Base-by-base conservation (phyloP, 2,797 vertebrate species). In the Periophthalmus magnuspinnatus region DNA sequence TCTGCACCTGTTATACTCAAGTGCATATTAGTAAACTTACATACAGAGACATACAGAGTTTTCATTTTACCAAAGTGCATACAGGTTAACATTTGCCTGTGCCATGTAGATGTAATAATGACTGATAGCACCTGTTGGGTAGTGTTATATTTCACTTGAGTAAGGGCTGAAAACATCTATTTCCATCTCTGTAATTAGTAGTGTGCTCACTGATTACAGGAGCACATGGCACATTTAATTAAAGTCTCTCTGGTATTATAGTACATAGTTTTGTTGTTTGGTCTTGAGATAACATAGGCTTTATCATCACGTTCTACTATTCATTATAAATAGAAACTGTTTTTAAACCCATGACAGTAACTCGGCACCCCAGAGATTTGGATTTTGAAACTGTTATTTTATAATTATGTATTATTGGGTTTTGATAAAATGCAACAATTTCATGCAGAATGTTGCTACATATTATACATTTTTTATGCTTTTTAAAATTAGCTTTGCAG, bases 141-240 rank as follows among this genome's bases (percentile, higher is more conserved):
- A 2, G 50, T 60, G 54, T 17, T 55, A 10, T 14, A 67, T 28
- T 57, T 11, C 6, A 14, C 1, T n/a, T 48, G n/a, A 45, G 60
- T 11, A n/a, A 61, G 8, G 17, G 21, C 52, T 19, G 33, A 64
- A 68, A 68, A 68, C 67, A 64, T 55, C 50, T 13, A 65, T 79
- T 78, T 54, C n/a, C 47, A 13, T 19, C 16, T 41, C 28, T 57
- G n/a, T 72, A 75, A 75, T 71, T 74, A 75, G 50, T 36, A 22
- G 33, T 32, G 54, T 32, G 19, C 73, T 65, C 65, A 28, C 14
- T 38, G 47, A 38, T 58, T 73, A 34, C 19, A 56, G 36, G n/a
- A 54, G 5, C 21, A 50, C 48, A 21, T 55, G 16, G 24, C 36
- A 8, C n/a, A 22, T 47, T 19, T 32, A 5, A 47, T 32, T 64